Evolutionary conservation across 2,113 vertebrate species (phyloP).

Genomic region (Lycaon pictus): DNA sequence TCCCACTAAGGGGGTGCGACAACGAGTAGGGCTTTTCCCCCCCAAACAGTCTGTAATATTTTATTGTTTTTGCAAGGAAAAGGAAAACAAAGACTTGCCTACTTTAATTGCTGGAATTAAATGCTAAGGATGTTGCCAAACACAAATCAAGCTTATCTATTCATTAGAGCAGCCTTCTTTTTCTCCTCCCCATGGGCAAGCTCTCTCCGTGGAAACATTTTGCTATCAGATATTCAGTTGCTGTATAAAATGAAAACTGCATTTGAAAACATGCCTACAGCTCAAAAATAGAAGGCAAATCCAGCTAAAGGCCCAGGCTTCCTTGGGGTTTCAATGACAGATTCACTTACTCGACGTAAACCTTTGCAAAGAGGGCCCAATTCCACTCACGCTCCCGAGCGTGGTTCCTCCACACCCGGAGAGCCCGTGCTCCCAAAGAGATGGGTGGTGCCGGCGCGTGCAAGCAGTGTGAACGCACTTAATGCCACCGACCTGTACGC

Average conservation of each 20-base stretch:
- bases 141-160: slow-evolving; percentile 74
- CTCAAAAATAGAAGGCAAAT: slow-evolving; percentile 44
- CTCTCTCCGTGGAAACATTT: slow-evolving; percentile 57
- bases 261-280: slow-evolving; percentile 55
- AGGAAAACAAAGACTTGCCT: slow-evolving; percentile 74
- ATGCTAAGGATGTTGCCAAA: slow-evolving; percentile 74
- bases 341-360: background rate
- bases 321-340: background rate
- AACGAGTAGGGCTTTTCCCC: background rate
- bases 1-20: background rate
- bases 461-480: background rate
- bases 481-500: background rate
- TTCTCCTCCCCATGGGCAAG: slow-evolving; percentile 63
- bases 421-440: background rate
- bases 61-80: slow-evolving; percentile 65
- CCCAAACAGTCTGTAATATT: slow-evolving; percentile 56
- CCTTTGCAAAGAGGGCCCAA: background rate
- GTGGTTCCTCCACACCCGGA: background rate
- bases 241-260: slow-evolving; percentile 54
- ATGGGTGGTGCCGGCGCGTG: background rate
- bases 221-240: slow-evolving; percentile 70
- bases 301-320: background rate
- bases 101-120: slow-evolving; percentile 78
- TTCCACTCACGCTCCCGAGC: background rate
- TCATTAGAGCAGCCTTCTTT: slow-evolving; percentile 64